Evolutionary conservation across 2,888 invertebrate species (phyloP).

Genomic region (Protula sp.): DNA sequence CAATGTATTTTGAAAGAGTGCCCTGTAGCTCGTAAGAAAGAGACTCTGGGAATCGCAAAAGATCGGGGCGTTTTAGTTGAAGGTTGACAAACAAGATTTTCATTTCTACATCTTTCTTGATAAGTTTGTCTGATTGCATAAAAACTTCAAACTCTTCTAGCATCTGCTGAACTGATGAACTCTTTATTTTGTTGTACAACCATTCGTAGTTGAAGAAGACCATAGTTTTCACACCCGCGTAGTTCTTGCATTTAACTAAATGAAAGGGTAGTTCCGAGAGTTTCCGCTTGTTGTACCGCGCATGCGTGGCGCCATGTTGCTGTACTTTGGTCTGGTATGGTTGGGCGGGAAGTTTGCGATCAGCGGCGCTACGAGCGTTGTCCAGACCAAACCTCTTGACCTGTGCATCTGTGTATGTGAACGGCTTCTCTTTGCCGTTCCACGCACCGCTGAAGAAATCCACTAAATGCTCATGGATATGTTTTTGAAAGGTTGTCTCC

Average conservation of each 20-base stretch:
- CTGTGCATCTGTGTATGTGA: conserved; percentile 6
- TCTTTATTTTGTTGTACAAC: conserved; percentile 87
- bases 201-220: conserved; percentile 95
- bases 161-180: conserved; percentile 90
- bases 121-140: not conserved
- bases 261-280: conserved; percentile 41
- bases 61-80: not conserved
- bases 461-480: not conserved
- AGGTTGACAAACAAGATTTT: conserved; percentile 7
- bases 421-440: not conserved
- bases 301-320: not conserved
- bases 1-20: not conserved
- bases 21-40: not conserved
- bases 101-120: conserved; percentile 2
- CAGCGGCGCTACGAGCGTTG: conserved; percentile 25
- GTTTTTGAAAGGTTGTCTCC: conserved; percentile 1
- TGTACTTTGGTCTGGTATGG: conserved; percentile 30
- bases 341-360: conserved; percentile 38
- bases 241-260: conserved; percentile 48
- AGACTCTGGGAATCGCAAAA: not conserved
- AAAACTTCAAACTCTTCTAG: conserved; percentile 70
- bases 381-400: not conserved
- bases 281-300: conserved; percentile 38
- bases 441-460: not conserved
- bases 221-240: conserved; percentile 83